Evolutionary conservation across 2,797 vertebrate species (phyloP), one percentile per base, ranked within the genome.

Genomic region (Gymnothorax javanicus): DNA sequence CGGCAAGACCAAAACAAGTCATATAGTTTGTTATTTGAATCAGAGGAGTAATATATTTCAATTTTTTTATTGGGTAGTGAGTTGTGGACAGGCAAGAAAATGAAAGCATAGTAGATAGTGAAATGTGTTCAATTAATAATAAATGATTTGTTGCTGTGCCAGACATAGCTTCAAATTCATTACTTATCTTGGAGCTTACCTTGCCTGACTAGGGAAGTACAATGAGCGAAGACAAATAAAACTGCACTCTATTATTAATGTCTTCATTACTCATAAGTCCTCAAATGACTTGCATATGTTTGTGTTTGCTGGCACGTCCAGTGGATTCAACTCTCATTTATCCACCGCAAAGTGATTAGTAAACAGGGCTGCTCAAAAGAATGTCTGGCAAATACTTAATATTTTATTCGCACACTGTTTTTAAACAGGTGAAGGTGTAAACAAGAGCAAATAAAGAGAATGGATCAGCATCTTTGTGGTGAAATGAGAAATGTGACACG

Each of bases 321-420:
- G 52, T 2, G 56, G 33, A 13, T 50, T 64, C 25, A 20, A 50
- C 50, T 15, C 7, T 79, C 71, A 58, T 58, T 7, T 83, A 50
- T 33, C 52, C 20, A 50, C 2, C 8, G 69, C 56, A 23, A 58
- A 59, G 17, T 13, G 43, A n/a, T 57, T 23, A 83, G 13, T 86
- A 52, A 83, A 52, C 79, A 23, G 50, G 50, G 25, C 25, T 82
- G 85, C 43, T 59, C 64, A 82, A 82, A 86, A 3, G 3, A 20
- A 50, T 20, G 17, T 9, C 15, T 13, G 67, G 56, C 27, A 86
- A 82, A 54, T 67, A 86, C 81, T 58, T 54, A 67, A 52, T 69
- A 59, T 87, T 83, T 84, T 69, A 57, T 50, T 27, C 13, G 43
- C 71, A 56, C 75, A 60, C 75, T 79, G 33, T 23, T 52, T 77